Evolutionary conservation across 1,140 invertebrate genomes (phyloP), one percentile per base, ranked within the genome.

Genomic region (Neoseiulus cucumeris): DNA sequence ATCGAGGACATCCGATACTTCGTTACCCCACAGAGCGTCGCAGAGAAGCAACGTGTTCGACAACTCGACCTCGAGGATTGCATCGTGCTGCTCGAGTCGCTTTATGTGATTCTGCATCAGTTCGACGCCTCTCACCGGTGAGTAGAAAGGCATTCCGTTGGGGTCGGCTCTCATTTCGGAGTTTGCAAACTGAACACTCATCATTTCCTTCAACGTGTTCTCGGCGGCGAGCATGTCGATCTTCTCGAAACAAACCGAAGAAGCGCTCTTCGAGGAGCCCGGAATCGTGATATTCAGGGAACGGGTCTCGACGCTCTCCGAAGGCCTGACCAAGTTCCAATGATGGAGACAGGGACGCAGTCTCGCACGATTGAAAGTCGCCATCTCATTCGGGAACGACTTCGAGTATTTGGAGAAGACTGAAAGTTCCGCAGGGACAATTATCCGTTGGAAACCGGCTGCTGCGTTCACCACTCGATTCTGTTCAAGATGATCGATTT

Each of bases 11-110:
- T 67, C 25, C 25, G 55, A 64, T 44, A 39, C 28, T 22, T 66
- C 30, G 30, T 68, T 80, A 2, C 88, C 89, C 89, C 89, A 93
- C 1, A 94, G 79, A 0, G 87, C 85, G 1, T 84, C 80, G 71
- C 86, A 84, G 1, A 94, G 77, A 42, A 83, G 80, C 84, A 86
- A 91, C n/a, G 91, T 83, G 44, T 73, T 70, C 17, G 69, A 68
- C 65, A 70, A 73, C 51, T 75, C 74, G 59, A 68, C 65, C n/a
- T 74, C 70, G 65, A 72, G 66, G 64, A 71, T 66, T 64, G 69
- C 64, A 42, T 69, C 29, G 14, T 71, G 70, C 12, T 70, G 68
- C 47, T 70, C 69, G 29, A 71, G 68, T 18, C 67, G 64, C 17
- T 72, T 68, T 29, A 74, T 73, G 69, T 72, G 74, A 9, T 72